phyloP scores from a whole-genome alignment of 2,797 vertebrate species.

The Hoplostethus atlanticus region DNA sequence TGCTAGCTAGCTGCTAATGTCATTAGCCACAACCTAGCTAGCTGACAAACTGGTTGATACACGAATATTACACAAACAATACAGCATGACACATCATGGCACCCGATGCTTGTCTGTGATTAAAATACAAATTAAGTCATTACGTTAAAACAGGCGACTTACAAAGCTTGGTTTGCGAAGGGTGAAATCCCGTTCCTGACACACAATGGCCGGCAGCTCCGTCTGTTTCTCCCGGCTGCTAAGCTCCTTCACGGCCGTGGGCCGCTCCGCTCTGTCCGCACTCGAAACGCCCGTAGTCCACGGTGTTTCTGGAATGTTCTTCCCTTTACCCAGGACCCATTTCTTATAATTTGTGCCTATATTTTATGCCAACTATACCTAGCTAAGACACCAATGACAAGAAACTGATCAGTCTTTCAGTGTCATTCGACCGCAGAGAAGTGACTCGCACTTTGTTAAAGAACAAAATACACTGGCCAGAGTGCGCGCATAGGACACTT shows the following conservation, averaged over 20 bases:
- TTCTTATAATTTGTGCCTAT: conserved; percentile 19
- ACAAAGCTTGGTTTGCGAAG: conserved; percentile 34
- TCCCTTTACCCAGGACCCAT: conserved; percentile 82
- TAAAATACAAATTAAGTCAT: neutral
- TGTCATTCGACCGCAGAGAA: conserved; percentile 49
- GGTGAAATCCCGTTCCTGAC: conserved; percentile 10
- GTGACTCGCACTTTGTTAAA: conserved; percentile 65
- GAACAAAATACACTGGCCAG: conserved; percentile 61
- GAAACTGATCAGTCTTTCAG: neutral
- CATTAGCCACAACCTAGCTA: conserved; percentile 70
- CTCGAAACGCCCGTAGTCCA: conserved; percentile 63
- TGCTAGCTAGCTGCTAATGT: conserved; percentile 42
- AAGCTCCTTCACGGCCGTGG: conserved; percentile 70
- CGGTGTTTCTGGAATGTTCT: conserved; percentile 75
- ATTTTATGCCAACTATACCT: neutral
- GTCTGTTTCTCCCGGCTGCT: conserved; percentile 63
- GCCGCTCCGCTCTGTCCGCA: conserved; percentile 68
- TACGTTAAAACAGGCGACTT: conserved; percentile 21
- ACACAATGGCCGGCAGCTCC: conserved; percentile 68
- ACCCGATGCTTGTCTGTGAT: neutral
- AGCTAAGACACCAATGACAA: neutral
- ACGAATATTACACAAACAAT: conserved; percentile 8
- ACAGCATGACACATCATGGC: conserved; percentile 41
- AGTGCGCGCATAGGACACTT: conserved; percentile 56
- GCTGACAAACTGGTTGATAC: conserved; percentile 12